Base-by-base conservation (phyloP, 1,140 invertebrate species). In the Ephestia elutella region DNA sequence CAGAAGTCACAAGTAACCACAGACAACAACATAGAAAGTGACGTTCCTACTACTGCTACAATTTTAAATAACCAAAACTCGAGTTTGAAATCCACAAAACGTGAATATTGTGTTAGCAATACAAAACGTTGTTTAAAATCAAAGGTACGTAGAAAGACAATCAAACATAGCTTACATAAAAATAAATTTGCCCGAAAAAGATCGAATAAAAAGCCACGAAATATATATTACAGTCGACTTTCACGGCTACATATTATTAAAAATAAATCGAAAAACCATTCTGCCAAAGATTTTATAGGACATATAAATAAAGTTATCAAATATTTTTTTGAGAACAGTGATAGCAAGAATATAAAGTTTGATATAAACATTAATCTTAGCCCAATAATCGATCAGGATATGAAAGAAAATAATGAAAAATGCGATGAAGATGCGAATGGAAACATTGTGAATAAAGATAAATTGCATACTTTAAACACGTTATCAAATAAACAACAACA, bases 361-460 rank as follows among this genome's bases (percentile, higher is more conserved):
- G 73, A 82, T 49, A 65, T 85, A 54, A 63, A 71, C 49, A 62
- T 82, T 5, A 82, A 74, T 35, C 55, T 84, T 8, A 63, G 62
- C 25, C 68, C 75, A 25, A 25, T 19, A 10, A 9, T 9, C n/a
- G 56, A 60, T 20, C 53, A 30, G 30, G 18, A 56, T 13, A 51
- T 17, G 19, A 66, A 55, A 54, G 38, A 63, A 54, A 38, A 53
- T 30, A 62, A 53, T 51, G 51, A 53, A 20, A 65, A 55, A 49
- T 48, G 60, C 10, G n/a, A 57, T 28, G 18, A 54, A 18, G 20
- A 50, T 50, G 17, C 0, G 17, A 50, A 50, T 8, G n/a, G 28
- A 53, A 11, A 1, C 13, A 53, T 0, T 13, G 4, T 13, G 28
- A 53, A 21, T 53, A 5, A 53, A 50, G 49, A 25, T 48, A 54